phyloP scores from a whole-genome alignment of 2,888 invertebrate genomes.

The Yponomeuta sedellus region DNA sequence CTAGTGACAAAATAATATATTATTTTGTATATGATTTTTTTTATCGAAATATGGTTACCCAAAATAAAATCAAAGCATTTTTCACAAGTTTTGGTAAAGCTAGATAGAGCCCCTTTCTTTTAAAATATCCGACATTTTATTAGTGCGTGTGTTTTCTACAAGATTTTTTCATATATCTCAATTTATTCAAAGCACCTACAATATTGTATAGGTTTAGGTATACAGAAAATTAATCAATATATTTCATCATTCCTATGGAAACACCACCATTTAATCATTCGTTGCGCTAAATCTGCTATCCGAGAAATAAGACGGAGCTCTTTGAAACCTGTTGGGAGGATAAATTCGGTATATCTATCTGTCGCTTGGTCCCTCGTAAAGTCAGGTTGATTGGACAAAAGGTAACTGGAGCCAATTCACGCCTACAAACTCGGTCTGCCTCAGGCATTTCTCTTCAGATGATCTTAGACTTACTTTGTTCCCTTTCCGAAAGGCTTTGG shows the following conservation, averaged over 20 bases:
- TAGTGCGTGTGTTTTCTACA: no score
- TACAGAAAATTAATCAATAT: no score
- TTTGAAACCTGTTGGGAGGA: background rate
- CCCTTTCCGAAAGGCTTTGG: background rate
- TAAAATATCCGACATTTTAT: no score
- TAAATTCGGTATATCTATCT: background rate
- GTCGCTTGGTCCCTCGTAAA: background rate
- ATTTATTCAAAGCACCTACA: no score
- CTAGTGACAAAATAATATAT: no score
- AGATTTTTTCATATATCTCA: no score
- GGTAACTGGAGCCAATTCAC: constrained; percentile 5
- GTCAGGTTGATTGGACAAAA: constrained; percentile 6
- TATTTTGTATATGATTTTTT: no score
- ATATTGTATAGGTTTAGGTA: no score
- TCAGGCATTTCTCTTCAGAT: background rate
- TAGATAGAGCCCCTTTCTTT: no score
- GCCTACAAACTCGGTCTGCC: constrained; percentile 5
- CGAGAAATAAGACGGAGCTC: background rate
- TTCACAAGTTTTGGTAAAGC: background rate
- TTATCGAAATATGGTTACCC: no score
- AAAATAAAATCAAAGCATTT: background rate
- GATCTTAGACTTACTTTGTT: constrained; percentile 1
- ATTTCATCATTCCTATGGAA: no score
- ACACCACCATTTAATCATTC: background rate
- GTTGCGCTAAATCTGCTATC: background rate